These are phyloP conservation scores for Dipodomys merriami DNA, from an alignment of 2,113 vertebrate genomes.

Conservation along the genomic window DNA sequence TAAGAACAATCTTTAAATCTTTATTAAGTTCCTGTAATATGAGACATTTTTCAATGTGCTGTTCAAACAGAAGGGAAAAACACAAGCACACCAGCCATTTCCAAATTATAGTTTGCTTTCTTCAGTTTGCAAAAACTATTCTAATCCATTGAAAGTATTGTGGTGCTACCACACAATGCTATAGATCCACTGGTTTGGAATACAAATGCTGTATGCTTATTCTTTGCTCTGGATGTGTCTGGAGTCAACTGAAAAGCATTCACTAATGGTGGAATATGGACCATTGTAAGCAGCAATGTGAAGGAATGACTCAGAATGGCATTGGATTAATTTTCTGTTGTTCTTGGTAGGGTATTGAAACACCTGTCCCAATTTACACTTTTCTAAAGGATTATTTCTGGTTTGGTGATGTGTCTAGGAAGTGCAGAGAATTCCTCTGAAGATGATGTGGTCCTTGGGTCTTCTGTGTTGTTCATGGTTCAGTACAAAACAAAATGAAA, in stretches of 20 bases:
- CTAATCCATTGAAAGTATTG: constrained; percentile 36
- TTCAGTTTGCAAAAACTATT: constrained; percentile 44
- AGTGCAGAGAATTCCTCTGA: background rate
- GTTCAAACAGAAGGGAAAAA: constrained; percentile 20
- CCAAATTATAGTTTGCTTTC: constrained; percentile 70
- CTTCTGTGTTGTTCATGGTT: background rate
- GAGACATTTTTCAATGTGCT: constrained; percentile 6
- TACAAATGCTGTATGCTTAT: background rate
- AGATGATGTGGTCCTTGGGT: background rate
- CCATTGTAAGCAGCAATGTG: background rate
- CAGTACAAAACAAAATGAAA: background rate
- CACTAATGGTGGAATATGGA: background rate
- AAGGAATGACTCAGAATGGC: background rate
- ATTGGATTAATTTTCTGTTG: background rate
- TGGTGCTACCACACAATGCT: constrained; percentile 17
- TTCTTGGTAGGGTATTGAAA: background rate
- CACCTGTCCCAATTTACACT: background rate
- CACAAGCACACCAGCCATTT: constrained; percentile 57
- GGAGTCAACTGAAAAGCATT: background rate
- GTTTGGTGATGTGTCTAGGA: background rate
- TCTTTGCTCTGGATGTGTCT: background rate
- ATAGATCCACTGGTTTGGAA: constrained; percentile 27
- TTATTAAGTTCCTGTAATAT: background rate
- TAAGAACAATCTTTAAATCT: constrained; percentile 10
- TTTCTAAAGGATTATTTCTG: background rate